Conservation (phyloP, 2,113 vertebrate genomes). For the Phasianus colchicus region DNA sequence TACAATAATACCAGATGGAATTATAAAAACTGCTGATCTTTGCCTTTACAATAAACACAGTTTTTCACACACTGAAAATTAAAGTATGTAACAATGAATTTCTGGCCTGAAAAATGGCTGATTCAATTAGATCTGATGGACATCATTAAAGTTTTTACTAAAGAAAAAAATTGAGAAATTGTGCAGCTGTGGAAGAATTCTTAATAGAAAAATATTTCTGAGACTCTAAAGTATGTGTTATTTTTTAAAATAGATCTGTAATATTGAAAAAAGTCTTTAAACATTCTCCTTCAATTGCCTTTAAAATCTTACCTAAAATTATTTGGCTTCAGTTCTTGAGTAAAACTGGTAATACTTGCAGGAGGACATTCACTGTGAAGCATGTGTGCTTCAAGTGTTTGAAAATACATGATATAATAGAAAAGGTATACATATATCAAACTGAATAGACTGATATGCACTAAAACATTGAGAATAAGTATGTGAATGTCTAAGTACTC, state of each 20-base stretch:
- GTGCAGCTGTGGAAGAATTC: neutral
- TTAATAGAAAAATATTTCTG: conserved; percentile 23
- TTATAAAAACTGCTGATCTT: neutral
- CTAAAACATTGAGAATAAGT: neutral
- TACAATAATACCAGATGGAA: neutral
- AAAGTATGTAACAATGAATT: neutral
- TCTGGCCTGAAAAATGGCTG: neutral
- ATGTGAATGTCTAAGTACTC: neutral
- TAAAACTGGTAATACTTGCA: neutral
- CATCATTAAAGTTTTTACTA: neutral
- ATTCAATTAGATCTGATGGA: neutral
- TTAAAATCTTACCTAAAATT: neutral
- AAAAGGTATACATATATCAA: neutral
- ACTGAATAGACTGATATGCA: neutral
- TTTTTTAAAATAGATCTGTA: conserved; percentile 8
- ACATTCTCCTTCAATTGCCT: conserved; percentile 25
- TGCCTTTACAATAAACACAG: neutral
- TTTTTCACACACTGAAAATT: neutral
- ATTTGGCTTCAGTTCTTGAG: neutral
- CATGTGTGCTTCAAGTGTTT: neutral
- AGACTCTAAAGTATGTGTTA: neutral
- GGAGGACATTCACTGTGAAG: neutral
- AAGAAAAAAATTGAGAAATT: neutral
- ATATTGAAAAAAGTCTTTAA: neutral
- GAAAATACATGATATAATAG: neutral